These are phyloP conservation scores for Willisornis vidua DNA, from an alignment of 2,113 vertebrate species.

Conservation along the genomic window DNA sequence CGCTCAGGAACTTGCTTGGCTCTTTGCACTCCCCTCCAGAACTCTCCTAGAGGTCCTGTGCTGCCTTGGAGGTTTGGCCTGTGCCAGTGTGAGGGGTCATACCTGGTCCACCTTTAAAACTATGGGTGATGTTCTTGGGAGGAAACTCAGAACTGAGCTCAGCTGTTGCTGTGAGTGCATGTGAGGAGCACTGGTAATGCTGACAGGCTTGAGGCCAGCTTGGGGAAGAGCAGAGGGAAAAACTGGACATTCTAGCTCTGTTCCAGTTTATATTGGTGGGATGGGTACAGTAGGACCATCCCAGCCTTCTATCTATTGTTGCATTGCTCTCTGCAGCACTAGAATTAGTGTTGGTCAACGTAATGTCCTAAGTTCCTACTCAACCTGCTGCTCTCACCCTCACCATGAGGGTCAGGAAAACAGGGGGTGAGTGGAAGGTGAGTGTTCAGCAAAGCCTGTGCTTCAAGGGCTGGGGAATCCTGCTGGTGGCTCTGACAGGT, in stretches of 20 bases:
- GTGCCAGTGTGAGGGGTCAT: neutral
- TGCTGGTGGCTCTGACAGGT: neutral
- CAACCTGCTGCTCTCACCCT: neutral
- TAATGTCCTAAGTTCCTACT: neutral
- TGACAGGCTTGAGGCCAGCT: neutral
- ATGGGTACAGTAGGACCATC: too few relatives aligned
- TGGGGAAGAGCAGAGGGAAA: neutral
- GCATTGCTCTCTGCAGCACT: neutral
- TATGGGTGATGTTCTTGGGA: too few relatives aligned
- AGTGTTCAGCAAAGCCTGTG: neutral
- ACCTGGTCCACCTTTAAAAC: accelerated
- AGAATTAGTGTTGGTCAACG: accelerated
- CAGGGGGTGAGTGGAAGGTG: neutral
- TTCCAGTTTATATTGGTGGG: neutral
- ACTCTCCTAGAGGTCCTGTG: neutral
- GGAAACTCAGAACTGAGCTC: neutral
- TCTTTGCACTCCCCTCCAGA: neutral
- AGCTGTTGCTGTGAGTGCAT: neutral
- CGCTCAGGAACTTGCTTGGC: neutral
- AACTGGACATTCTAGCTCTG: neutral
- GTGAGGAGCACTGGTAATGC: neutral
- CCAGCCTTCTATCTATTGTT: neutral
- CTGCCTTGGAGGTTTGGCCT: neutral
- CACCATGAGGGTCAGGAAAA: neutral
- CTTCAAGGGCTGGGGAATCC: neutral